Conservation (phyloP, 2,797 vertebrate genomes). For the Synanceia verrucosa region DNA sequence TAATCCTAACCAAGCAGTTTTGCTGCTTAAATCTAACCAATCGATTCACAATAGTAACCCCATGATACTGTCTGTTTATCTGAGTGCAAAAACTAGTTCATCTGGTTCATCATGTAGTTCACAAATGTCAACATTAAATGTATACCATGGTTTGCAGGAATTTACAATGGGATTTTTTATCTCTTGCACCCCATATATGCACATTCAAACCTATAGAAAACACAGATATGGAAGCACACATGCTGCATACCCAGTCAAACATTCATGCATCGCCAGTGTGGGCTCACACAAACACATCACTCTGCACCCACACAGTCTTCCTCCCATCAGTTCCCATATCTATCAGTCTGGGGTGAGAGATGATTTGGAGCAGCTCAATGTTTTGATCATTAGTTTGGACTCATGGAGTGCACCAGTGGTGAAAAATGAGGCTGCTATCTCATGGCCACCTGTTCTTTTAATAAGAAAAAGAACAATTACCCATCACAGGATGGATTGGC, state of each 20-base stretch:
- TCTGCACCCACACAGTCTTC: slow-evolving; percentile 3
- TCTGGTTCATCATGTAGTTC: too few species aligned
- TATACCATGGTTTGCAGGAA: not conserved
- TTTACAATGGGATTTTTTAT: not conserved
- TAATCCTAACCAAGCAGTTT: not conserved
- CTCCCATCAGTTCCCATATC: slow-evolving; percentile 47
- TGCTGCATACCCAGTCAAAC: not conserved
- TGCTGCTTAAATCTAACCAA: not conserved
- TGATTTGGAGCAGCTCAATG: slow-evolving; percentile 69
- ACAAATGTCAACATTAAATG: rapidly evolving
- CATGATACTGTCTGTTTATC: too few species aligned
- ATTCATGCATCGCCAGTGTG: not conserved
- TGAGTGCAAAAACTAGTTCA: too few species aligned
- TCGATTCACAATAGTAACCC: not conserved
- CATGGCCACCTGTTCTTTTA: slow-evolving; percentile 77
- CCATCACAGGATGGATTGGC: slow-evolving; percentile 56
- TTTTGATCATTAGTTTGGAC: slow-evolving; percentile 80
- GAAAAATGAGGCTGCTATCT: slow-evolving; percentile 71
- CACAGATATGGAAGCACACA: not conserved
- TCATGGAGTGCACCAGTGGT: slow-evolving; percentile 64
- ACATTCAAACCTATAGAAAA: not conserved
- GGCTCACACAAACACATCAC: not conserved
- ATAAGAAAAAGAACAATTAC: slow-evolving; percentile 74
- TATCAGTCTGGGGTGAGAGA: slow-evolving; percentile 64
- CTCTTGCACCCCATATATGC: not conserved